Evolutionary conservation across 2,113 vertebrate species (phyloP).

Genomic region (Chionis minor): DNA sequence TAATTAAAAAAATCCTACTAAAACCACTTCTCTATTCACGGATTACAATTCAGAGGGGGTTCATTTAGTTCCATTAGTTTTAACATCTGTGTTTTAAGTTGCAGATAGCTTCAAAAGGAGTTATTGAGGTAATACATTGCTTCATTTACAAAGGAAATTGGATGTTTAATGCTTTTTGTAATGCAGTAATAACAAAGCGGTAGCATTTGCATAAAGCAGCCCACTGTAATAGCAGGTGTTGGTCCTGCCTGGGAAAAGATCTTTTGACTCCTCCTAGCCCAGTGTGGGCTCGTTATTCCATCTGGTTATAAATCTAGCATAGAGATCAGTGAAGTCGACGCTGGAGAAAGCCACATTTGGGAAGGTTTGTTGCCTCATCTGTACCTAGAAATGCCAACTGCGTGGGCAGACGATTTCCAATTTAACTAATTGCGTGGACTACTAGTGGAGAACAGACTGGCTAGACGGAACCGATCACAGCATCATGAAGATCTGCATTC

Average conservation of each 20-base stretch:
- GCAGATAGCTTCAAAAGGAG: constrained; percentile 4
- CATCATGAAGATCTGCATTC: neutral
- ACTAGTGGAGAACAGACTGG: neutral
- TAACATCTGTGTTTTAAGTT: constrained; percentile 34
- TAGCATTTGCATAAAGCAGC: neutral
- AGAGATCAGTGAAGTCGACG: neutral
- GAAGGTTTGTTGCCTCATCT: neutral
- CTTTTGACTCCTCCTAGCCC: neutral
- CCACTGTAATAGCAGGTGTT: neutral
- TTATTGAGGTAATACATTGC: neutral
- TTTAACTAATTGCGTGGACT: neutral
- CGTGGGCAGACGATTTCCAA: neutral
- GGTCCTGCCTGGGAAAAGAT: neutral
- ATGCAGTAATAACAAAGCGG: neutral
- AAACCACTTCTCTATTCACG: neutral
- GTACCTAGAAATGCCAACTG: neutral
- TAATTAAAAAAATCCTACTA: neutral
- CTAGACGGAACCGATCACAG: neutral
- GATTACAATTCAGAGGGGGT: neutral
- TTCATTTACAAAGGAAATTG: constrained; percentile 34
- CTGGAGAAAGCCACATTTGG: neutral
- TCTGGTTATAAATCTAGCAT: neutral
- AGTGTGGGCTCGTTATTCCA: neutral
- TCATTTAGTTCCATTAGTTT: constrained; percentile 32
- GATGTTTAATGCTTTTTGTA: neutral